phyloP scores from a whole-genome alignment of 2,888 invertebrate genomes.

The Dasypolia templi region DNA sequence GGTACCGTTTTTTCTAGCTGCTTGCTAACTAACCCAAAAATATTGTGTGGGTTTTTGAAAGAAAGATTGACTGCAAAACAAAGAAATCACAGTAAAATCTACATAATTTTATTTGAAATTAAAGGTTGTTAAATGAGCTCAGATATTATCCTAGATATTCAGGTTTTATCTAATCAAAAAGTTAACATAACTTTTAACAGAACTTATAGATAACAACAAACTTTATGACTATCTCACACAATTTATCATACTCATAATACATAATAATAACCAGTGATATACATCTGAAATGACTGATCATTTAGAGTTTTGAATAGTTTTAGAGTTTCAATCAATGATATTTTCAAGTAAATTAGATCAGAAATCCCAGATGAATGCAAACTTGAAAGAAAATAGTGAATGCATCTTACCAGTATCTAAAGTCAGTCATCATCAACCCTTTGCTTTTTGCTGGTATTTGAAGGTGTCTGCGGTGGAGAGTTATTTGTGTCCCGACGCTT shows the following conservation, averaged over 20 bases:
- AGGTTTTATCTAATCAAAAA: not conserved
- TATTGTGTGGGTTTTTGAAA: not conserved
- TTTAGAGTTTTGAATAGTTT: too few species aligned
- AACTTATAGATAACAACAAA: slow-evolving; percentile 57
- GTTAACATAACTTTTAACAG: slow-evolving; percentile 38
- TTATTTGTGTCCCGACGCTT: slow-evolving; percentile 83
- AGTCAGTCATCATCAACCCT: slow-evolving; percentile 82
- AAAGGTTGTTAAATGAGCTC: not conserved
- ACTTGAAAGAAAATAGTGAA: slow-evolving; percentile 22
- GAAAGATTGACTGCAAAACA: not conserved
- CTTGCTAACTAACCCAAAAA: not conserved
- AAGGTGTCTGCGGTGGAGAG: slow-evolving; percentile 86
- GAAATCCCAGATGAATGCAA: slow-evolving; percentile 19
- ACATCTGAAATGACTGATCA: slow-evolving; percentile 26
- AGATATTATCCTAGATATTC: not conserved
- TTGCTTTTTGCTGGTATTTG: slow-evolving; percentile 87
- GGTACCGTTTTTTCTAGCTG: slow-evolving; percentile 9
- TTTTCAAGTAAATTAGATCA: slow-evolving; percentile 12
- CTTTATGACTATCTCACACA: slow-evolving; percentile 40
- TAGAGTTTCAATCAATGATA: slow-evolving; percentile 2
- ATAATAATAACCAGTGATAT: slow-evolving; percentile 11
- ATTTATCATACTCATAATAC: slow-evolving; percentile 26
- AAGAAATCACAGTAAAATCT: not conserved
- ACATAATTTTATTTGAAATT: not conserved
- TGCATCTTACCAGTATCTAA: slow-evolving; percentile 37